These are phyloP conservation scores for Ailurus styani DNA, from an alignment of 2,113 vertebrate species.

Conservation along the genomic window DNA sequence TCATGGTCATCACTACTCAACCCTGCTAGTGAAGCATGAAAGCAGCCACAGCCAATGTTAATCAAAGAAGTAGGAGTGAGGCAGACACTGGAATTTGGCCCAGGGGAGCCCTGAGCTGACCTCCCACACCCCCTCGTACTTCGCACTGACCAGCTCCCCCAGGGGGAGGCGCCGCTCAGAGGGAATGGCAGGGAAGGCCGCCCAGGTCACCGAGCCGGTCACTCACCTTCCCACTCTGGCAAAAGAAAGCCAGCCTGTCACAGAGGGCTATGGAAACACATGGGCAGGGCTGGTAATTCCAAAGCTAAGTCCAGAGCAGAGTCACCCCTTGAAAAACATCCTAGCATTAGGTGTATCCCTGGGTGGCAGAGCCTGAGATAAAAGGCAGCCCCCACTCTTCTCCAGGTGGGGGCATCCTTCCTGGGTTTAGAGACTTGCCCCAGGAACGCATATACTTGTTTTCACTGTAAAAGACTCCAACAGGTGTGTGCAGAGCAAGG, in stretches of 20 bases:
- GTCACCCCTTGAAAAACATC: background rate
- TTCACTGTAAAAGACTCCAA: background rate
- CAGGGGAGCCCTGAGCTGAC: background rate
- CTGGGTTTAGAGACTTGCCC: background rate
- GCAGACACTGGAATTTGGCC: background rate
- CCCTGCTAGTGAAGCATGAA: background rate
- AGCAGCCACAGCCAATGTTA: background rate
- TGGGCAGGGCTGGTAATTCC: background rate
- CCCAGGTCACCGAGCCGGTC: background rate
- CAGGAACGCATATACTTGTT: background rate
- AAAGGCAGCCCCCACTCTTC: background rate
- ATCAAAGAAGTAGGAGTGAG: background rate
- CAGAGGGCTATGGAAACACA: background rate
- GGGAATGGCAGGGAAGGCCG: background rate
- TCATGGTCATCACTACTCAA: too few species aligned
- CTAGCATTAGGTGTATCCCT: background rate
- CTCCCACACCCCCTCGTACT: background rate
- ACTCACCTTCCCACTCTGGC: background rate
- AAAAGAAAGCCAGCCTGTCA: background rate
- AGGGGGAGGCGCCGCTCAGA: background rate
- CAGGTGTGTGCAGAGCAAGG: background rate
- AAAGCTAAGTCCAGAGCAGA: background rate
- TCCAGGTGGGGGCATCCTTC: background rate
- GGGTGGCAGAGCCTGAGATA: background rate
- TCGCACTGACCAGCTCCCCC: background rate